phyloP scores from a whole-genome alignment of 1,140 invertebrate species.

The Helicoverpa zea region DNA sequence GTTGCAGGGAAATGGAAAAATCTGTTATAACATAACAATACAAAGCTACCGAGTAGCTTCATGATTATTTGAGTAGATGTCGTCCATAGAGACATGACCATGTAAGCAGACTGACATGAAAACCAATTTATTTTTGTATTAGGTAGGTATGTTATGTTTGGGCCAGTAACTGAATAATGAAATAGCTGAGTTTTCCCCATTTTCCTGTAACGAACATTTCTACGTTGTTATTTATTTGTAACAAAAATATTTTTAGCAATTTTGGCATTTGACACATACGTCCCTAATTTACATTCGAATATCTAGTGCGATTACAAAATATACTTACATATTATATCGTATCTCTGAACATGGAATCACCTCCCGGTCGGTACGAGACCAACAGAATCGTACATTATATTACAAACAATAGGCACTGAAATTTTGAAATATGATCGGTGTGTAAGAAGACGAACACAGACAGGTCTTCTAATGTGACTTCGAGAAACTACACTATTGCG shows the following conservation, averaged over 20 bases:
- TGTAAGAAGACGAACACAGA: slow-evolving; percentile 54
- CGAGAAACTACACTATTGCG: slow-evolving; percentile 58
- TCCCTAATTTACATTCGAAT: slow-evolving; percentile 66
- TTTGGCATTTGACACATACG: slow-evolving; percentile 68
- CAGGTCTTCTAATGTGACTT: slow-evolving; percentile 46
- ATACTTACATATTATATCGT: slow-evolving; percentile 77
- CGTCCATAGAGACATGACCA: background rate
- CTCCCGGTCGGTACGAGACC: slow-evolving; percentile 53
- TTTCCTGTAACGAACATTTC: slow-evolving; percentile 4
- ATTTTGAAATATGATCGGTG: slow-evolving; percentile 65
- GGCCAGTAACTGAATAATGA: slow-evolving; percentile 14
- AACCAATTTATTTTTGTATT: slow-evolving; percentile 15
- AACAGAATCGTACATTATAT: slow-evolving; percentile 65
- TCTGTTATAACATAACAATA: background rate
- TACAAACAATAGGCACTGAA: slow-evolving; percentile 80
- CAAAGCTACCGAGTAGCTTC: background rate
- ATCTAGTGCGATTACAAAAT: slow-evolving; percentile 72
- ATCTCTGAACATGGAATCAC: slow-evolving; percentile 74
- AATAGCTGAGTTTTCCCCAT: slow-evolving; percentile 2
- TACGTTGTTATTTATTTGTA: slow-evolving; percentile 68
- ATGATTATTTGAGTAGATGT: background rate
- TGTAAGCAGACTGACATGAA: background rate
- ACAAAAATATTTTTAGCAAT: slow-evolving; percentile 75
- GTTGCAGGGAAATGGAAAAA: slow-evolving; percentile 20
- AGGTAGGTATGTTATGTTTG: background rate